These are phyloP conservation scores for Calliphora vomitoria DNA, from an alignment of 2,888 invertebrate species.

Conservation along the genomic window DNA sequence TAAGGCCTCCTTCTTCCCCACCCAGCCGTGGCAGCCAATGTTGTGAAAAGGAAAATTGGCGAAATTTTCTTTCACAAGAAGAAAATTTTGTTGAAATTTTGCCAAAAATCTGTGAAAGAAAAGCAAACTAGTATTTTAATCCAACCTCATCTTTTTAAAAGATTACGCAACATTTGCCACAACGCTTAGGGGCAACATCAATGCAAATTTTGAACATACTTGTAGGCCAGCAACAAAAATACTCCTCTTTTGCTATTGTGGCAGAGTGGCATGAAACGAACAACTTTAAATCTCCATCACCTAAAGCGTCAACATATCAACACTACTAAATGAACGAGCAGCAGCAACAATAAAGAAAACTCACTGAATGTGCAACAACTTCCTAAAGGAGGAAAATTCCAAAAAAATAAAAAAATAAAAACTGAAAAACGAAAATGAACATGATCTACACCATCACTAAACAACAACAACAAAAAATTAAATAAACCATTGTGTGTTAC, in stretches of 20 bases:
- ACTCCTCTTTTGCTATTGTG: slow-evolving; percentile 41
- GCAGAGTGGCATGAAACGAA: slow-evolving; percentile 50
- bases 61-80: slow-evolving; percentile 13
- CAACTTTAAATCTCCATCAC: slow-evolving; percentile 72
- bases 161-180: slow-evolving; percentile 69
- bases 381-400: slow-evolving; percentile 64
- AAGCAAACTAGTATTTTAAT: slow-evolving; percentile 55
- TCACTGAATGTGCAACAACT: slow-evolving; percentile 47
- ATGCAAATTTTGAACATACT: slow-evolving; percentile 58
- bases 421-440: slow-evolving; percentile 38
- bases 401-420: slow-evolving; percentile 1
- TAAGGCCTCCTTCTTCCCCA: background rate
- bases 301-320: slow-evolving; percentile 73
- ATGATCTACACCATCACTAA: slow-evolving; percentile 40
- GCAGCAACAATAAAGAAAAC: slow-evolving; percentile 40
- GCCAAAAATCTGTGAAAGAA: slow-evolving; percentile 39
- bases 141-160: slow-evolving; percentile 58
- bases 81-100: slow-evolving; percentile 43
- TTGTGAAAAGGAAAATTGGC: slow-evolving; percentile 26
- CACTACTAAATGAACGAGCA: slow-evolving; percentile 59
- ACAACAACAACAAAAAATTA: background rate
- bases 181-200: slow-evolving; percentile 48
- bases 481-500: slow-evolving; percentile 31
- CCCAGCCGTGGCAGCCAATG: slow-evolving; percentile 2
- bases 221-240: slow-evolving; percentile 43